Evolutionary conservation across 2,888 invertebrate genomes (phyloP), one percentile per base, ranked within the genome.

Genomic region (Epicampocera succincta): DNA sequence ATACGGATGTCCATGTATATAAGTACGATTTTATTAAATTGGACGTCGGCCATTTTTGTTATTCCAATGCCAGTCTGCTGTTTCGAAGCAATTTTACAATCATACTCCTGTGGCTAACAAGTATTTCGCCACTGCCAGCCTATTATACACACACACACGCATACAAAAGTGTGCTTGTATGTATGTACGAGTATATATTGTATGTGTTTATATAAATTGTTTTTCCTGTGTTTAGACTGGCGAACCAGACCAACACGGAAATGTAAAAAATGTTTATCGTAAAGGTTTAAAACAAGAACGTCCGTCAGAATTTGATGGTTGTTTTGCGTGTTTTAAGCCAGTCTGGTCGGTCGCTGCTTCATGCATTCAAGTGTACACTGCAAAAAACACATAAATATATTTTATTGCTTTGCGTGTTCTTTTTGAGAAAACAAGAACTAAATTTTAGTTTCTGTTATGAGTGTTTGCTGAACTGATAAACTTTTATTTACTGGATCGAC

Each of bases 41-140:
- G 74, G 68, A 80, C 58, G 29, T 46, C 48, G 74, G 17, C 60
- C 80, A 75, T 69, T 50, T 74, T 80, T 50, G 54, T 52, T 40
- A 40, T 58, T 65, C 33, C 63, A 38, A 48, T 44, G 29, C 50
- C 58, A 56, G 50, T 25, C 21, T 46, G 66, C 17, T 33, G 33
- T 33, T 17, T 56, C 42, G 19, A 65, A 42, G 11, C 21, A 38
- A 46, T 48, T 17, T 56, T 11, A 40, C 61, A 12, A 46, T 63
- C 33, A 17, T 48, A 56, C 71, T 63, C 50, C 52, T 65, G 63
- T 58, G 74, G 74, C 69, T 60, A 71, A 17, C 52, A 65, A 74
- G 42, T 56, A 58, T 60, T 78, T 68, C 42, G 25, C 81, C 58
- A 63, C 46, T 38, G 54, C 44, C 58, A 17, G 40, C 19, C 12